Base-by-base conservation (phyloP, 2,113 vertebrate genomes). In the Petromus typicus region DNA sequence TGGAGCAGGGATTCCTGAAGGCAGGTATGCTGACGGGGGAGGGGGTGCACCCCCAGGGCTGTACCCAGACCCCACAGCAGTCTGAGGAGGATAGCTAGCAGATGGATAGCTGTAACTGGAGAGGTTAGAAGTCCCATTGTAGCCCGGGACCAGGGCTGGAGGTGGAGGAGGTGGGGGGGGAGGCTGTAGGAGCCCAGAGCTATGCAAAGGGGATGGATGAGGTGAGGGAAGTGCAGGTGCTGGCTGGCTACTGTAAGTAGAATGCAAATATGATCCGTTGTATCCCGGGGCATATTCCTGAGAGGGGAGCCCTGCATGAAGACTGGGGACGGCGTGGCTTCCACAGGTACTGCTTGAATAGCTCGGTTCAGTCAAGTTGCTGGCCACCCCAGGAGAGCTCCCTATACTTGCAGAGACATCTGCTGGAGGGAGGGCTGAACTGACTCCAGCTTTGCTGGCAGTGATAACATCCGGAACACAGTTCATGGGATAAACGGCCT, bases 261-360 rank as follows among this genome's bases (percentile, higher is more conserved):
- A 99, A 99, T 99, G 99, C 98, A 99, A 98, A 98, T 99, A 99
- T 0, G 99, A 99, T 95, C 99, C 99, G 3, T 99, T 99, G 99
- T 99, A 99, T 98, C 99, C 99, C 76, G 99, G 97, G 96, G 99
- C 99, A 45, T 99, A 99, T 99, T 99, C 99, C 99, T 99, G 99
- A 99, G 99, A 99, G 83, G 99, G 98, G 98, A 99, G 99, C 96
- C 99, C 99, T 97, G 99, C 99, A 98, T 99, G 99, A 94, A 99
- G 99, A 95, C 99, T 99, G 84, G 99, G 99, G 95, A 99, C 99
- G 0, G 98, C 98, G 98, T 99, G 99, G 98, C 99, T 99, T 98
- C 99, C 99, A 91, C 99, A 99, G 98, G 99, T 99, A 97, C 99
- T 99, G 97, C 99, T 99, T 92, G 99, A 99, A 96, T 99, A 99